A percentile compares a stretch with the other conserved stretches of the same genome.
Evolutionary conservation across 2,888 invertebrate species (phyloP).

Genomic region (Cheilosia scutellata): DNA sequence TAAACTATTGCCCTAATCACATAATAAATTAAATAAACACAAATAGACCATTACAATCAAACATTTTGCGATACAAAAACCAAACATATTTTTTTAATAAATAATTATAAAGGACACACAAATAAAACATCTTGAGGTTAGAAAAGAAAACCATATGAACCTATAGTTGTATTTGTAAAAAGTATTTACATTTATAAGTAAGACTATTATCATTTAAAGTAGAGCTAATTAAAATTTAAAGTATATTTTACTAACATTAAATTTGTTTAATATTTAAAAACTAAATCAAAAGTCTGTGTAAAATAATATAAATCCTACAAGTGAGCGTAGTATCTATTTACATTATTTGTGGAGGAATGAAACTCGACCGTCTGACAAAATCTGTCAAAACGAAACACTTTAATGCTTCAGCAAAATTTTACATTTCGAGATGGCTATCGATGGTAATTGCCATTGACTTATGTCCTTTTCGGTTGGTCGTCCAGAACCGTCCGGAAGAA

Average conservation of each 20-base stretch:
- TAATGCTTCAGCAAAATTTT: too few species aligned
- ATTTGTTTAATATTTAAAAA: background rate
- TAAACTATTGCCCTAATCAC: background rate
- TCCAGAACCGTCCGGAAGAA: too few species aligned
- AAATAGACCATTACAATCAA: constrained; percentile 39
- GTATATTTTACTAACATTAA: background rate
- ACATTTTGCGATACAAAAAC: constrained; percentile 40
- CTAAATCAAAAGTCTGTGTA: background rate
- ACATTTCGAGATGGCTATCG: too few species aligned
- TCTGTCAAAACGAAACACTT: too few species aligned
- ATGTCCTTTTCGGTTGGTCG: too few species aligned
- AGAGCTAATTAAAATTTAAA: background rate
- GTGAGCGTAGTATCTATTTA: too few species aligned
- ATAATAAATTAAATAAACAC: background rate
- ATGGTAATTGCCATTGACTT: too few species aligned
- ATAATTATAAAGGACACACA: background rate
- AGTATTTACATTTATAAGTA: background rate
- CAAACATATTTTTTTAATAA: constrained; percentile 39
- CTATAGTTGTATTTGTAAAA: background rate
- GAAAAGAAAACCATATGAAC: constrained; percentile 5
- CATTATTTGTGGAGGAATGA: too few species aligned
- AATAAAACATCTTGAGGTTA: constrained; percentile 13
- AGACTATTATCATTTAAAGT: background rate
- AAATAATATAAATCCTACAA: too few species aligned
- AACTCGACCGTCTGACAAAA: too few species aligned